Evolutionary conservation across 2,888 invertebrate species (phyloP).

Genomic region (Drosophila fungiperda): DNA sequence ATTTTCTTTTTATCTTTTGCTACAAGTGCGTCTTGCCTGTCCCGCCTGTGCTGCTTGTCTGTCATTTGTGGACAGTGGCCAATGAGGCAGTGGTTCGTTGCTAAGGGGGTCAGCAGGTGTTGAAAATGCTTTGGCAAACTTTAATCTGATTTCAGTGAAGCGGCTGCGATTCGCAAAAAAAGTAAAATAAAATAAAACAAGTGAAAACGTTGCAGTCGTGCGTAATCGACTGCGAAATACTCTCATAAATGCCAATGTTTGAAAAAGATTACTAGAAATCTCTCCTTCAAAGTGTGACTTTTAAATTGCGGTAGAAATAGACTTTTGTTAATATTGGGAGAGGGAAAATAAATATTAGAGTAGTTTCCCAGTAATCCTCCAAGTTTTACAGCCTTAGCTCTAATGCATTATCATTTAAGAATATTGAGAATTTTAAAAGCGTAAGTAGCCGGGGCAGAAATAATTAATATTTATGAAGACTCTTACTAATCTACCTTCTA

Average conservation of each 20-base stretch:
- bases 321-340: background rate
- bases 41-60: background rate
- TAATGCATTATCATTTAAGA: background rate
- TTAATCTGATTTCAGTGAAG: constrained; percentile 66
- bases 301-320: background rate
- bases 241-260: background rate
- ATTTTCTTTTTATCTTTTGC: constrained; percentile 3
- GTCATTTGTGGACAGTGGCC: background rate
- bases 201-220: background rate
- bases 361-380: too few relatives aligned
- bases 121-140: constrained; percentile 48
- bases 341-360: background rate
- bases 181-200: background rate
- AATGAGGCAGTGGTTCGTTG: background rate
- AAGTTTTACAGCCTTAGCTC: background rate
- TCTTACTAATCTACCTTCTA: background rate
- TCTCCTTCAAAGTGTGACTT: background rate
- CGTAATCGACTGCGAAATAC: background rate
- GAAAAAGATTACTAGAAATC: background rate
- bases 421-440: background rate
- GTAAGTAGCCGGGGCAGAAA: background rate
- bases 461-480: background rate
- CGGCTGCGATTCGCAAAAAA: constrained; percentile 27
- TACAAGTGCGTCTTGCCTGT: background rate
- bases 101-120: constrained; percentile 38